Evolutionary conservation across 2,797 vertebrate genomes (phyloP).

Genomic region (Iguana delicatissima): DNA sequence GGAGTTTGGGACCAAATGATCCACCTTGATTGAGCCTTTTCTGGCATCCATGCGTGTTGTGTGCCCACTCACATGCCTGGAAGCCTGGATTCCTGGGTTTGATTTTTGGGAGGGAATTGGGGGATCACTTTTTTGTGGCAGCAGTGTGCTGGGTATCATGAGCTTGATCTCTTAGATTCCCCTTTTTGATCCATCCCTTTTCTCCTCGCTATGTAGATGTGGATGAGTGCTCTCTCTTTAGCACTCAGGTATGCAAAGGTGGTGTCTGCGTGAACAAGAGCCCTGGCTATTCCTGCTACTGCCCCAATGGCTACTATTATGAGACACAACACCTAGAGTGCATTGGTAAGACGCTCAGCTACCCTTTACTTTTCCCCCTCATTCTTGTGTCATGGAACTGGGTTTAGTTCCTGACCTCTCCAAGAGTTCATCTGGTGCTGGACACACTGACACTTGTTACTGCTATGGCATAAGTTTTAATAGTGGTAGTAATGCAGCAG

Average conservation of each 20-base stretch:
- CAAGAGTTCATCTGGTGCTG: too few species aligned
- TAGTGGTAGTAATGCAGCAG: too few species aligned
- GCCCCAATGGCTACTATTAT: slow-evolving; percentile 89
- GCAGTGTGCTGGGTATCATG: too few species aligned
- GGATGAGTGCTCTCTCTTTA: slow-evolving; percentile 91
- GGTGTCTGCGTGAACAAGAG: slow-evolving; percentile 91
- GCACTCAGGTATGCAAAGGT: slow-evolving; percentile 87
- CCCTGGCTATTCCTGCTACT: slow-evolving; percentile 90
- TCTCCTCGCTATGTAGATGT: slow-evolving; percentile 80
- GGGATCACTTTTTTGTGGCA: neutral
- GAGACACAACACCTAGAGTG: slow-evolving; percentile 86
- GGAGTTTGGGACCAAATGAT: neutral
- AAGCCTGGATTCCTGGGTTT: too few species aligned
- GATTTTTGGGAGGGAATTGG: neutral
- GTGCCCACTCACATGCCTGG: neutral
- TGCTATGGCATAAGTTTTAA: too few species aligned
- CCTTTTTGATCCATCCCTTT: neutral
- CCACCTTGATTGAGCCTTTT: neutral
- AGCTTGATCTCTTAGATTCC: neutral
- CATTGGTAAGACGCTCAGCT: slow-evolving; percentile 78
- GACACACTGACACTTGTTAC: too few species aligned
- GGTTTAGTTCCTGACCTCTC: neutral
- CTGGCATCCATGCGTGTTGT: neutral
- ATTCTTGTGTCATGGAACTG: neutral
- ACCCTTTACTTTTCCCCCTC: neutral